Percentiles rank a stretch among this genome's conserved stretches.
Conservation (phyloP, 2,888 invertebrate species). For the Neoitamus cyanurus region DNA sequence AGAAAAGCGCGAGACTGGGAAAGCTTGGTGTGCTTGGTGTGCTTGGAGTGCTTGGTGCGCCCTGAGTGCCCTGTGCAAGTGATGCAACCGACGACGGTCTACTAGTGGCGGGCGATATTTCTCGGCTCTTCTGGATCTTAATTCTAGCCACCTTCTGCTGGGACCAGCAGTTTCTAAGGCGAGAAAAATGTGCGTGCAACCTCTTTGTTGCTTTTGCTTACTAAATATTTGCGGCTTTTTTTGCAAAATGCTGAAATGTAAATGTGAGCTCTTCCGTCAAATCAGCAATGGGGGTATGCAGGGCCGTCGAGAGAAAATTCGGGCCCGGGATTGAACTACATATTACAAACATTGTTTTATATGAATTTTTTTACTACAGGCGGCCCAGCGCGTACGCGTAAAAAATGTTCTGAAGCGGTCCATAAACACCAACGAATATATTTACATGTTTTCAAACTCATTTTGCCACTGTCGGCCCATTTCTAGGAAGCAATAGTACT, state of each 20-base stretch:
- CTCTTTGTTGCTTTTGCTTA: not conserved
- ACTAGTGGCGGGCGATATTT: not conserved
- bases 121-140: not conserved
- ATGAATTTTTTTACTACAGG: too few relatives aligned
- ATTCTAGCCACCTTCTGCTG: not conserved
- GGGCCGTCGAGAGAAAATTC: too few relatives aligned
- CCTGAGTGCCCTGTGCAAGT: not conserved
- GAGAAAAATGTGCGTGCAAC: constrained; percentile 6
- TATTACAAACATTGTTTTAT: too few relatives aligned
- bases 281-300: not conserved
- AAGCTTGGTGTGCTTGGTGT: not conserved
- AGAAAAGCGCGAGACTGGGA: constrained; percentile 18
- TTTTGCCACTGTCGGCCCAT: too few relatives aligned
- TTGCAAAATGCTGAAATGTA: not conserved
- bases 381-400: too few relatives aligned
- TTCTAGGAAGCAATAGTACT: too few relatives aligned
- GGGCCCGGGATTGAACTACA: too few relatives aligned
- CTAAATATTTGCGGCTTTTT: not conserved
- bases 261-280: not conserved
- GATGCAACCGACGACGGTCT: not conserved
- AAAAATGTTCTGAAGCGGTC: too few relatives aligned
- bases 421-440: too few relatives aligned
- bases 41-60: too few relatives aligned
- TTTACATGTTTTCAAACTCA: too few relatives aligned
- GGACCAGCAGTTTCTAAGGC: not conserved